phyloP scores from a whole-genome alignment of 2,113 vertebrate species.

The Ammodytes marinus region DNA sequence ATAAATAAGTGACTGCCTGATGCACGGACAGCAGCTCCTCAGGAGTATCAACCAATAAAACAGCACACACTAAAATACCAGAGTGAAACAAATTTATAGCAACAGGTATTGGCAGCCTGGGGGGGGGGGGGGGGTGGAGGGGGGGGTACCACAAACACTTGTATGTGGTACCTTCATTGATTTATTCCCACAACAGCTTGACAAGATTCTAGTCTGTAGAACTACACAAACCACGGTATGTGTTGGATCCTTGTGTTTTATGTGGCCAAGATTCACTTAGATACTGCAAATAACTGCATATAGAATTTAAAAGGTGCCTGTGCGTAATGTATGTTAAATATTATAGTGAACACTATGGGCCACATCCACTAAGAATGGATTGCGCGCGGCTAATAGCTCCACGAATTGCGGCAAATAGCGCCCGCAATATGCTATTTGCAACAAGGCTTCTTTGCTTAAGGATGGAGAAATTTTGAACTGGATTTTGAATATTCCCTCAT shows the following conservation, averaged over 20 bases:
- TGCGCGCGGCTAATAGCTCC: too few relatives aligned
- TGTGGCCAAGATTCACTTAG: constrained; percentile 1
- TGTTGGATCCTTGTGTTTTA: background rate
- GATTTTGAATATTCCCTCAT: too few relatives aligned
- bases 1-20: background rate
- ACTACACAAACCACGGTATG: background rate
- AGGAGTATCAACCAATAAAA: background rate
- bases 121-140: too few relatives aligned
- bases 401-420: too few relatives aligned
- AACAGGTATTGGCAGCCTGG: constrained; percentile 7
- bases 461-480: too few relatives aligned
- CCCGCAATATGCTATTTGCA: too few relatives aligned
- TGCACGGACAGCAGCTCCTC: background rate
- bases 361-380: too few relatives aligned
- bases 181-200: constrained; percentile 39
- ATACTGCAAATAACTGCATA: constrained; percentile 7
- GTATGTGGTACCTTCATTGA: constrained; percentile 13
- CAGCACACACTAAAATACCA: background rate
- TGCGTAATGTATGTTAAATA: background rate
- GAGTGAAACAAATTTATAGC: constrained; percentile 14
- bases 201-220: constrained; percentile 19
- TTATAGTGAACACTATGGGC: background rate
- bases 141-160: background rate
- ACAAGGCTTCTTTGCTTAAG: too few relatives aligned
- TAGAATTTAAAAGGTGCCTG: background rate